These are phyloP conservation scores for Poecilia gillii DNA, from an alignment of 2,797 vertebrate genomes.

Conservation along the genomic window DNA sequence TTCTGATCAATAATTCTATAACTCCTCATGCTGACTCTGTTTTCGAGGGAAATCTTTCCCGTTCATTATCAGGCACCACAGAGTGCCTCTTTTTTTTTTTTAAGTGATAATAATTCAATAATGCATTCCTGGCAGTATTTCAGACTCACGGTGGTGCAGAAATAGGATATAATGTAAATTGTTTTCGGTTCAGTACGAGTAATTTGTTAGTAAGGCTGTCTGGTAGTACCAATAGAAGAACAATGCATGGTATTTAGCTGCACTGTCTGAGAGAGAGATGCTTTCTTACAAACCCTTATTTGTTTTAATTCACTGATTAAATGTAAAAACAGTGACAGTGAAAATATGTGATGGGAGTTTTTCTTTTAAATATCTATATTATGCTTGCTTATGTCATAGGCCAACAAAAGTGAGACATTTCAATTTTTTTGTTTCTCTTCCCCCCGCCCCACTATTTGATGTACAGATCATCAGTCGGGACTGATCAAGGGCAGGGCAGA, in stretches of 20 bases:
- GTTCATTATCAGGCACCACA: slow-evolving; percentile 14
- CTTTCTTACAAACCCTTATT: neutral
- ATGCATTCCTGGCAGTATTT: neutral
- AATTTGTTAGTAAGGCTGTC: neutral
- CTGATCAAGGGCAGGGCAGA: neutral
- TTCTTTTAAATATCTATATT: no score
- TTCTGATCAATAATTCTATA: slow-evolving; percentile 49
- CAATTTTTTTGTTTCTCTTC: neutral
- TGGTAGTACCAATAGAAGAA: neutral
- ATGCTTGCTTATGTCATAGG: neutral
- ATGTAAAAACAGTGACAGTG: neutral
- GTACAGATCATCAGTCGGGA: neutral
- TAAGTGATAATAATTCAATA: neutral
- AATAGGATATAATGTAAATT: neutral
- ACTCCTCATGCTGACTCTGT: slow-evolving; percentile 23
- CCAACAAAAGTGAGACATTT: neutral
- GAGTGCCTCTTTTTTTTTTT: neutral
- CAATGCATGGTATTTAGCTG: neutral
- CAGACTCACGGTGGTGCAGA: neutral
- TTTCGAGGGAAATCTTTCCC: slow-evolving; percentile 22
- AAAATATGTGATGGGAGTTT: neutral
- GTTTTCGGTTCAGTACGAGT: neutral
- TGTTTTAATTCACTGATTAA: neutral
- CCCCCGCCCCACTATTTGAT: neutral
- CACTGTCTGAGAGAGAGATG: neutral